Percentiles rank a stretch among this genome's conserved stretches.
These are phyloP conservation scores for Unio pictorum DNA, from an alignment of 2,888 invertebrate species.

Conservation along the genomic window DNA sequence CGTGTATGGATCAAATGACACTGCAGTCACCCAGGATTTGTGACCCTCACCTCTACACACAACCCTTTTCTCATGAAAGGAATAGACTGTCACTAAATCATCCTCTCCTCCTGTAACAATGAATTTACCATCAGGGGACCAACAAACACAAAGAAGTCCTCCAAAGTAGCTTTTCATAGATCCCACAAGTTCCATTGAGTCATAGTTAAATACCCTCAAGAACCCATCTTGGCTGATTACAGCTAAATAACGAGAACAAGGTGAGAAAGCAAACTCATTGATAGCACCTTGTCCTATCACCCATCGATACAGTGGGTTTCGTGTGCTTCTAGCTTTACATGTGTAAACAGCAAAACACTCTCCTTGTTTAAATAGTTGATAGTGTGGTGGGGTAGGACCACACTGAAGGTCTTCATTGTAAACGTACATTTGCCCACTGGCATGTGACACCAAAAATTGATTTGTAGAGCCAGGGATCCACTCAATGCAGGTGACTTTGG, in stretches of 20 bases:
- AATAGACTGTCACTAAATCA: conserved; percentile 98
- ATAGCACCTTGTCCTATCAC: conserved; percentile 78
- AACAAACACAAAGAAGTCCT: conserved; percentile 95
- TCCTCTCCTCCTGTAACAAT: conserved; percentile 97
- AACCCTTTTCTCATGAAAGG: conserved; percentile 90
- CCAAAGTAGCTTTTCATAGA: conserved; percentile 96
- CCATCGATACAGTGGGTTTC: conserved; percentile 92
- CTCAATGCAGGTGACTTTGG: conserved; percentile 94
- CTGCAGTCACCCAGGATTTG: conserved; percentile 97
- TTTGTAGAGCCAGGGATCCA: conserved; percentile 98
- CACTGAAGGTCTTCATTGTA: conserved; percentile 93
- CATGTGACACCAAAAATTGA: conserved; percentile 94
- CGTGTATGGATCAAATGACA: conserved; percentile 80
- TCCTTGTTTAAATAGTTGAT: conserved; percentile 95
- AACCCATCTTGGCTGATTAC: conserved; percentile 91
- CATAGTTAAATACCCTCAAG: conserved; percentile 95
- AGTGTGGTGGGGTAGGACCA: conserved; percentile 91
- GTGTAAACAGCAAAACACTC: conserved; percentile 95
- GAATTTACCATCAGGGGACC: conserved; percentile 97
- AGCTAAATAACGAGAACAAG: conserved; percentile 92
- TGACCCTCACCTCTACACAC: conserved; percentile 99
- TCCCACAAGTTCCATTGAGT: conserved; percentile 96
- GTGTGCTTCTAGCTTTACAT: conserved; percentile 94
- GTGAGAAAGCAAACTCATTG: conserved; percentile 98
- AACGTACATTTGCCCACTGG: conserved; percentile 96